A percentile compares a stretch with the other conserved stretches of the same genome.
phyloP scores from a whole-genome alignment of 2,888 invertebrate species.

The Scaptomyza cyrtandrae region DNA sequence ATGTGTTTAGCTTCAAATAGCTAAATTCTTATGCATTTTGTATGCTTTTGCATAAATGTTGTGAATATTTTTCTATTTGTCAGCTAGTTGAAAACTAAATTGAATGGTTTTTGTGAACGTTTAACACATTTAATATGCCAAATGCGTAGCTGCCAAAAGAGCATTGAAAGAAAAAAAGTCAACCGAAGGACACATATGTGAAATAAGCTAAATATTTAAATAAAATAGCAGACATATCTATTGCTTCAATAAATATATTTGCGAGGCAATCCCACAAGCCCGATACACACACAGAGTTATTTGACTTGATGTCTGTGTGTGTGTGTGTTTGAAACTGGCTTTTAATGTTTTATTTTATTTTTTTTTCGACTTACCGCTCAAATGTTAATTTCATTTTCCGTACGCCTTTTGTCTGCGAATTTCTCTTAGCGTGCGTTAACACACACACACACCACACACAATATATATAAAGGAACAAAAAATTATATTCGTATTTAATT shows the following conservation, averaged over 20 bases:
- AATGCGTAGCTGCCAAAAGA: too few relatives aligned
- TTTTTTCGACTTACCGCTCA: slow-evolving; percentile 70
- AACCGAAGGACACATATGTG: slow-evolving; percentile 9
- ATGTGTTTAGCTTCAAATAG: too few relatives aligned
- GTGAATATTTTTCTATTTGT: too few relatives aligned
- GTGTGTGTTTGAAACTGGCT: slow-evolving; percentile 23
- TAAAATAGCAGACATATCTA: slow-evolving; percentile 60
- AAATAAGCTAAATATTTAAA: slow-evolving; percentile 50
- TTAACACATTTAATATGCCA: too few relatives aligned
- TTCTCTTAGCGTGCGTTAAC: slow-evolving; percentile 38
- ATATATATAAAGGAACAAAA: slow-evolving; percentile 47
- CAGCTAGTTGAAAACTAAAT: too few relatives aligned
- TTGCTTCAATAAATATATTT: slow-evolving; percentile 69
- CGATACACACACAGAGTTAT: slow-evolving; percentile 27
- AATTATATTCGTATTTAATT: slow-evolving; percentile 80
- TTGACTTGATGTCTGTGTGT: slow-evolving; percentile 15
- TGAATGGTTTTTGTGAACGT: too few relatives aligned
- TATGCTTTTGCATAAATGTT: too few relatives aligned
- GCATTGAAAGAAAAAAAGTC: not conserved
- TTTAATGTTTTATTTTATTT: slow-evolving; percentile 79
- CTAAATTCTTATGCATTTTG: too few relatives aligned
- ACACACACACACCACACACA: slow-evolving; percentile 8
- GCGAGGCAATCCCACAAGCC: slow-evolving; percentile 26
- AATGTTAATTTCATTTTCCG: slow-evolving; percentile 79
- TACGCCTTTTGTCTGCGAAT: slow-evolving; percentile 74